Percentiles rank a stretch among this genome's conserved stretches.
These are phyloP conservation scores for Pogoniulus pusillus DNA, from an alignment of 2,797 vertebrate species.

Conservation along the genomic window DNA sequence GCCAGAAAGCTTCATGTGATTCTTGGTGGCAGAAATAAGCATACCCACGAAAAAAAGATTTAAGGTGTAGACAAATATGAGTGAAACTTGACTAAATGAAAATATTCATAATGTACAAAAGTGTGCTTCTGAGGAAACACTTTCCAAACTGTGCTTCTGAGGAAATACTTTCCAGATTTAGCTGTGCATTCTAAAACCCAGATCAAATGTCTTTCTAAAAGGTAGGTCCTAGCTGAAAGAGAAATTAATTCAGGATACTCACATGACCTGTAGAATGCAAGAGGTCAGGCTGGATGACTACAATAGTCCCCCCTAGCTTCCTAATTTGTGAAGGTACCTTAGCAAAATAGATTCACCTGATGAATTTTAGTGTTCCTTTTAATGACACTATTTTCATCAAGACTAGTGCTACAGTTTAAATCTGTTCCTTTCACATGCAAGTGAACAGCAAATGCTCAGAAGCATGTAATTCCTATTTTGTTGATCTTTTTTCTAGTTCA, in stretches of 20 bases:
- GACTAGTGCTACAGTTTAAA: background rate
- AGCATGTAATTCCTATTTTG: background rate
- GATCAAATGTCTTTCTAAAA: background rate
- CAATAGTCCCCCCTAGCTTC: background rate
- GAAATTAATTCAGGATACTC: conserved; percentile 14
- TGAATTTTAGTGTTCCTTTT: background rate
- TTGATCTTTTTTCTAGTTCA: background rate
- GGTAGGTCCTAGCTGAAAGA: background rate
- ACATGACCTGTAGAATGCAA: background rate
- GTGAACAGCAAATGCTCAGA: background rate
- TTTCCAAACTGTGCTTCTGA: background rate
- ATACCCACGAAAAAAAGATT: background rate
- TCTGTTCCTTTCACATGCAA: background rate
- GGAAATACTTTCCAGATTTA: background rate
- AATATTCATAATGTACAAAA: background rate
- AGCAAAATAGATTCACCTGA: background rate
- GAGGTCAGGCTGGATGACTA: background rate
- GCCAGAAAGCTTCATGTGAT: background rate
- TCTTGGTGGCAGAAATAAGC: background rate
- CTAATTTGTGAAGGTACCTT: background rate
- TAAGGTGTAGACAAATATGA: background rate
- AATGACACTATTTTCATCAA: background rate
- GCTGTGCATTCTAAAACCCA: background rate
- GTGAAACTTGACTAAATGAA: background rate
- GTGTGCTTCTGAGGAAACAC: background rate